These are phyloP conservation scores for Pampus argenteus DNA, from an alignment of 2,797 vertebrate species.

Conservation along the genomic window DNA sequence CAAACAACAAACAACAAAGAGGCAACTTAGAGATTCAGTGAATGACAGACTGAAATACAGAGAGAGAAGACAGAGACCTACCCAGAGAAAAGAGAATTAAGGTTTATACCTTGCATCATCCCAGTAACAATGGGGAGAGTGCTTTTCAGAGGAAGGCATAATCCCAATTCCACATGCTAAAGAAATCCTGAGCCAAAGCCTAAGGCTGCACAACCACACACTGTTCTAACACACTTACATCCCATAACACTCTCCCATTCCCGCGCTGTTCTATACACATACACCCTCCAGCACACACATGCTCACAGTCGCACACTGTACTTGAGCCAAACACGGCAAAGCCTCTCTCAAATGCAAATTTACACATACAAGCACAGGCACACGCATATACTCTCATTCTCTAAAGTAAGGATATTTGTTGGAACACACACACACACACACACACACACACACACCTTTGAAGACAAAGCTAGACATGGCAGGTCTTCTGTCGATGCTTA, in stretches of 20 bases:
- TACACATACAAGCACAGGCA: constrained; percentile 45
- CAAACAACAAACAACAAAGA: constrained; percentile 47
- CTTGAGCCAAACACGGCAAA: constrained; percentile 69
- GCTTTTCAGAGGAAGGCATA: constrained; percentile 82
- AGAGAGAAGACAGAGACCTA: constrained; percentile 68
- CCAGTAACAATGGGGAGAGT: constrained; percentile 81
- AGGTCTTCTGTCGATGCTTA: constrained; percentile 70
- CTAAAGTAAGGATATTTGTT: constrained; percentile 65
- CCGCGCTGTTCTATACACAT: constrained; percentile 67
- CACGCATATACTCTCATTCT: constrained; percentile 45
- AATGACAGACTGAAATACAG: constrained; percentile 60
- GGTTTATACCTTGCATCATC: constrained; percentile 84
- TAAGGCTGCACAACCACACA: constrained; percentile 80
- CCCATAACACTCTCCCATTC: constrained; percentile 67
- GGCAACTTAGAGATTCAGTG: constrained; percentile 38
- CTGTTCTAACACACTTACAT: constrained; percentile 77
- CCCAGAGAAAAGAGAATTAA: constrained; percentile 76
- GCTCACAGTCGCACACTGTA: constrained; percentile 50
- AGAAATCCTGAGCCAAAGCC: constrained; percentile 83
- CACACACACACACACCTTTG: constrained; percentile 30
- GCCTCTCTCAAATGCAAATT: constrained; percentile 68
- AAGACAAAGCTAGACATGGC: constrained; percentile 74
- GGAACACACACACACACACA: constrained; percentile 54
- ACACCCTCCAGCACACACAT: constrained; percentile 36
- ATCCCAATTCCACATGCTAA: constrained; percentile 85